Evolutionary conservation across 2,888 invertebrate species (phyloP), one percentile per base, ranked within the genome.

Genomic region (Leucophora obtusa): DNA sequence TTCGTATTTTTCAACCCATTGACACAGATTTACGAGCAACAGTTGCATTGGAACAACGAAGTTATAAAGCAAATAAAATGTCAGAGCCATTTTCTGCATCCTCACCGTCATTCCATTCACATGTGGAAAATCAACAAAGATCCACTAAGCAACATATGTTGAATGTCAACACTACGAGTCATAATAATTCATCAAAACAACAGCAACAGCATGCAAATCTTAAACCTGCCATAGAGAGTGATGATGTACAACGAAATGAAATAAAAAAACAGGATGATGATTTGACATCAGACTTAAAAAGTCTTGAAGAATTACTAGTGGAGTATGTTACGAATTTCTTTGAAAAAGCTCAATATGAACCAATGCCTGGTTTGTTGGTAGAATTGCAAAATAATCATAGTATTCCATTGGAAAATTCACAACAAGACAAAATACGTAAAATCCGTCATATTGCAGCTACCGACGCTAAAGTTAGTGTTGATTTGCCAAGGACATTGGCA

Each of bases 401-500:
- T 8, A 74, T 83, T 38, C 65, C 74, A 91, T 9, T n/a, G 11
- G 50, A 53, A 15, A 65, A 51, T 17, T 54, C 54, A 7, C 50
- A 47, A 11, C 47, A 56, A 11, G 21, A 43, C 9, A 50, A 69
- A 3, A 50, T 59, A 15, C 76, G 78, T 38, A 53, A 15, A 6
- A 43, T 43, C 1, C 69, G 94, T 93, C 89, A 92, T 92, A 56
- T 84, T 7, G 83, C 83, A 28, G 63, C 84, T 8, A 71, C 85
- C 24, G 84, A 84, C 58, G 82, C 85, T 43, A 83, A 84, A 6
- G 86, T 95, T 28, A 92, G 93, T 35, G 92, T 95, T 9, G 93
- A 93, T 85, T 86, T 95, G 62, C 93, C 94, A 0, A 84, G 90
- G 18, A 89, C 89, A 0, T 51, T 87, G 38, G 92, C 93, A 86